phyloP scores from a whole-genome alignment of 2,113 vertebrate genomes.

The Brienomyrus brachyistius region DNA sequence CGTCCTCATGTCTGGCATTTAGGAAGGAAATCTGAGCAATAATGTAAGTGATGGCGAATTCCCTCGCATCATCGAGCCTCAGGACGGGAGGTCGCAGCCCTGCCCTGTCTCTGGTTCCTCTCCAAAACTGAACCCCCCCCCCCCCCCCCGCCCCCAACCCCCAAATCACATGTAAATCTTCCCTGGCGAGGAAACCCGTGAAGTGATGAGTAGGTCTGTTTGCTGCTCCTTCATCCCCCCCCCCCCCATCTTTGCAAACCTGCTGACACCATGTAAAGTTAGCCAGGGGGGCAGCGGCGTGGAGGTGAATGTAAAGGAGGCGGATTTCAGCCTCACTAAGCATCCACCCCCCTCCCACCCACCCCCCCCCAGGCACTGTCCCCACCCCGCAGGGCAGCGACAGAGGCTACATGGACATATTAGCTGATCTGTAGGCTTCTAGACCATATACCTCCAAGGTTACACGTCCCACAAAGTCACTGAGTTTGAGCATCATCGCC shows the following conservation, averaged over 20 bases:
- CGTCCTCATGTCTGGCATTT: not conserved
- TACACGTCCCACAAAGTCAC: not conserved
- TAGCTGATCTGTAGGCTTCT: not conserved
- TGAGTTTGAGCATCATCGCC: not conserved
- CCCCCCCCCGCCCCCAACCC: not conserved
- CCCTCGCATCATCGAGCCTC: not conserved
- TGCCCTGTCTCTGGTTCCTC: not conserved
- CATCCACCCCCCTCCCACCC: not conserved
- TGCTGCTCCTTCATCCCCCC: not conserved
- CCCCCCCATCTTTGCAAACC: not conserved
- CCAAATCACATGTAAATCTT: constrained; percentile 2
- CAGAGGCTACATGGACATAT: not conserved
- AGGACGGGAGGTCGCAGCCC: not conserved
- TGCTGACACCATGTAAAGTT: constrained; percentile 7
- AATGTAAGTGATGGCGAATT: not conserved
- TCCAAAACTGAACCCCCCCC: not conserved
- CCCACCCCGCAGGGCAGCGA: not conserved
- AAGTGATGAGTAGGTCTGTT: constrained; percentile 17
- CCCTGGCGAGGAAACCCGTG: not conserved
- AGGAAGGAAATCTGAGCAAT: not conserved
- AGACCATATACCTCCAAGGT: not conserved
- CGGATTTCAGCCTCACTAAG: not conserved
- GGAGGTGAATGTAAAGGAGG: constrained; percentile 17
- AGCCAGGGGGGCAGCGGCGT: not conserved
- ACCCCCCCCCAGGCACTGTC: not conserved